Evolutionary conservation across 2,888 invertebrate genomes (phyloP).

Genomic region (Eristalis tenax): DNA sequence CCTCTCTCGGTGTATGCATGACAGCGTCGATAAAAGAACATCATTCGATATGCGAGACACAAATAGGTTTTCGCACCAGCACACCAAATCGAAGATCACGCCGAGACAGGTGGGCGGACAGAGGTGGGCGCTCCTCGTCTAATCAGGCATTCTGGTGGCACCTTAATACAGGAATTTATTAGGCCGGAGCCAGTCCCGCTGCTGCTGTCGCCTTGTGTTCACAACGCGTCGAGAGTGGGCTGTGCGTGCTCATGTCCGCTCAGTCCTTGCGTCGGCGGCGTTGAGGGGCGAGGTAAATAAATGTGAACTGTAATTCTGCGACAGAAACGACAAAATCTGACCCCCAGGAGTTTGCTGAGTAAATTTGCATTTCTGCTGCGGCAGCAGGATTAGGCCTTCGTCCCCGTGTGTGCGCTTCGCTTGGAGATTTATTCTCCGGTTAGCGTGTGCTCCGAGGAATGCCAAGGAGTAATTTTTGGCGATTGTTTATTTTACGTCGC

Average conservation of each 20-base stretch:
- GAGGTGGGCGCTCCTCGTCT: neutral
- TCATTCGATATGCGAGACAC: conserved; percentile 43
- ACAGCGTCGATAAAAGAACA: conserved; percentile 31
- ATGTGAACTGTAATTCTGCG: conserved; percentile 35
- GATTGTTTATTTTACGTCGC: conserved; percentile 52
- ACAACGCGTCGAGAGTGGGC: conserved; percentile 24
- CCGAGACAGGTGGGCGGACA: neutral
- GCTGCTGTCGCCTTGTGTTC: conserved; percentile 41
- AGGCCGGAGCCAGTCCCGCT: conserved; percentile 34
- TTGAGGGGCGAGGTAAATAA: conserved; percentile 20
- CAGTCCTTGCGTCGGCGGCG: neutral
- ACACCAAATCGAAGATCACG: conserved; percentile 28
- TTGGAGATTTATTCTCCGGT: conserved; percentile 45
- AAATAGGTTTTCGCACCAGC: conserved; percentile 8
- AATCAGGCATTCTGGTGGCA: conserved; percentile 45
- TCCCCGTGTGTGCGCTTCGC: neutral
- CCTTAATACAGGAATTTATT: conserved; percentile 55
- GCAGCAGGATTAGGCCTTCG: conserved; percentile 43
- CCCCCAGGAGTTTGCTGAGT: neutral
- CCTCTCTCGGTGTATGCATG: conserved; percentile 13
- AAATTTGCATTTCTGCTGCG: conserved; percentile 63
- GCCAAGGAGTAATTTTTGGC: conserved; percentile 64
- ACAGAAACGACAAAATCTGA: conserved; percentile 24
- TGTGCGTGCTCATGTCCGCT: neutral
- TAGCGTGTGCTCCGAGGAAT: conserved; percentile 39